phyloP scores from a whole-genome alignment of 2,797 vertebrate species.

The Babyrousa celebensis region DNA sequence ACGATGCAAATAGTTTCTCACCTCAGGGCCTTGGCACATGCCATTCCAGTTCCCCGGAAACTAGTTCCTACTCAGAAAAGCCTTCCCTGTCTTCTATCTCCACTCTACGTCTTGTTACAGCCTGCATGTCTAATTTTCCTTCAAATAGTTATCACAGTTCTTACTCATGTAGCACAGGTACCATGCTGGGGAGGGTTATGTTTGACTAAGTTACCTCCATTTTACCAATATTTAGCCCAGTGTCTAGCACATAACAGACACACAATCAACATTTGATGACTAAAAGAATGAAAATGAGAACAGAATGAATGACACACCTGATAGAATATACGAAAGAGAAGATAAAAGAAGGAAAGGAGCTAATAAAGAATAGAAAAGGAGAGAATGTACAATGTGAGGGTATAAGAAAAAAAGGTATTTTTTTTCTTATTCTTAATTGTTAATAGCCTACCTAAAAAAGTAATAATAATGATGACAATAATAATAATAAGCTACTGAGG shows the following conservation, averaged over 20 bases:
- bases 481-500: neutral
- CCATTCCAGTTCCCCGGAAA: neutral
- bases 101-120: neutral
- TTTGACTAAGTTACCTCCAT: neutral
- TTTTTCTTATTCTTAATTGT: neutral
- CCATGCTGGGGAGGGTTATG: fast-evolving
- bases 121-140: neutral
- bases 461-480: neutral
- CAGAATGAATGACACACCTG: neutral
- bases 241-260: neutral
- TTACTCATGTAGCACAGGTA: neutral
- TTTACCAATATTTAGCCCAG: neutral
- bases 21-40: neutral
- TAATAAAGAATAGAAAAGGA: neutral
- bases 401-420: neutral
- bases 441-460: conserved; percentile 12
- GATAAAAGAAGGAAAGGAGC: neutral
- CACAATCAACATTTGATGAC: neutral
- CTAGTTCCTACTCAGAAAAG: neutral
- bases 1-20: neutral
- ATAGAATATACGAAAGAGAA: neutral
- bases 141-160: neutral
- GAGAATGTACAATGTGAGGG: neutral
- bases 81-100: neutral
- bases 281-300: neutral